Evolutionary conservation across 37 sponge, comb jelly and placozoan species (phyloP).

Genomic region (Chondrosia reniformis): DNA sequence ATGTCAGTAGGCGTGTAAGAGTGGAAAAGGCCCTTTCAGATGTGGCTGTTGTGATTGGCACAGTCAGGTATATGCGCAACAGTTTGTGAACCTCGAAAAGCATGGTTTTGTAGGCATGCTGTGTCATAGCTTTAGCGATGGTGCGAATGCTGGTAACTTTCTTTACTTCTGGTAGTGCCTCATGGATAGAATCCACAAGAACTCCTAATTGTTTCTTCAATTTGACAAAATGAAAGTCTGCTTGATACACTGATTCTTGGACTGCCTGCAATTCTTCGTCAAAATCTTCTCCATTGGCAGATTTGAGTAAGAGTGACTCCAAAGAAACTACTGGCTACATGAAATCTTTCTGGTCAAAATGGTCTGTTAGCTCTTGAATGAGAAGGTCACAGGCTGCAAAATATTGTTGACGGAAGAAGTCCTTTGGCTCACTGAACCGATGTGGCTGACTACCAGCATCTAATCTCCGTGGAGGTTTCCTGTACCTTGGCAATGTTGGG

Average conservation of each 20-base stretch:
- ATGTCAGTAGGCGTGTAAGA: conserved; percentile 31
- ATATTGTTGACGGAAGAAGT: conserved; percentile 41
- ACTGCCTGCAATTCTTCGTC: conserved; percentile 21
- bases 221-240: conserved; percentile 40
- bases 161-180: conserved; percentile 19
- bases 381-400: conserved; percentile 46
- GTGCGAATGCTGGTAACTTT: conserved; percentile 40
- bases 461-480: conserved; percentile 39
- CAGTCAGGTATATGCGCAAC: conserved; percentile 40
- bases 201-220: conserved; percentile 46
- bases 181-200: conserved; percentile 39
- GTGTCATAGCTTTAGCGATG: conserved; percentile 34
- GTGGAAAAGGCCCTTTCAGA: conserved; percentile 44
- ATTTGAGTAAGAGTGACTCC: conserved; percentile 32
- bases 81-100: conserved; percentile 52
- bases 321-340: conserved; percentile 28
- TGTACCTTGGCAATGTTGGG: conserved; percentile 42
- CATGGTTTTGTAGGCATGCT: conserved; percentile 2
- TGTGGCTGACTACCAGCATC: conserved; percentile 46
- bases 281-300: conserved; percentile 37
- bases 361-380: conserved; percentile 27
- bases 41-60: conserved; percentile 49
- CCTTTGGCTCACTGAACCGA: conserved; percentile 22
- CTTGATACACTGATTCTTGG: conserved; percentile 38
- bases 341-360: conserved; percentile 40